Base-by-base conservation (phyloP, 2,797 vertebrate species). In the Poeciliopsis turneri region DNA sequence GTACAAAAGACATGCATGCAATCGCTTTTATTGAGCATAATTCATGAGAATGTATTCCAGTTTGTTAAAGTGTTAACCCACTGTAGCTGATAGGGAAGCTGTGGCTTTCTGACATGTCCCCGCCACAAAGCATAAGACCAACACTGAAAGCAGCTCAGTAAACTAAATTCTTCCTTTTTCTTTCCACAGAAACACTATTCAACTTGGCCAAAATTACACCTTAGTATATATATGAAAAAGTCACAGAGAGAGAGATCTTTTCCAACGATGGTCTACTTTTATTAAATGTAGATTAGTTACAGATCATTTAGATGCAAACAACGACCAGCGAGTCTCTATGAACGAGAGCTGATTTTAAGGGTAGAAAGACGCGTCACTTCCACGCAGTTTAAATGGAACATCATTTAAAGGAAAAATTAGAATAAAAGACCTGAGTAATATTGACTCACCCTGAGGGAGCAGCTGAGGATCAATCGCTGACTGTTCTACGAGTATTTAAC, bases 361-460 rank as follows among this genome's bases (percentile, higher is more conserved):
- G 10, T 23, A 39, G 20, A 25, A 23, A 4, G 9, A 53, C 0
- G 15, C 15, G 8, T 0, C 7, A 4, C 0, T 10, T 36, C 23
- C 59, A 74, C 55, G 55, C 16, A 46, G 1, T 23, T 23, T 68
- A 5, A 10, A 43, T 28, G 49, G 23, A 23, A 51, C 18, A 2
- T 53, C 6, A 43, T 2, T 12, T 25, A 18, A 1, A 33, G 57
- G 20, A 55, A 25, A 16, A 72, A 20, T 55, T 45, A 39, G 72
- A 61, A 79, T 7, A 28, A 2, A 33, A 36, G 49, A 61, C 4
- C 4, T 4, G 75, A 74, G 20, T 59, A 64, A 47, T 0, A 53
- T 5, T 0, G 74, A 90, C 91, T 91, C 75, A 91, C 90, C 89
- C 0, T 71, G 12, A 79, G 84, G 55, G 70, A 82, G 15, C 33